Evolutionary conservation across 2,113 vertebrate genomes (phyloP).

Genomic region (Erinaceus europaeus): DNA sequence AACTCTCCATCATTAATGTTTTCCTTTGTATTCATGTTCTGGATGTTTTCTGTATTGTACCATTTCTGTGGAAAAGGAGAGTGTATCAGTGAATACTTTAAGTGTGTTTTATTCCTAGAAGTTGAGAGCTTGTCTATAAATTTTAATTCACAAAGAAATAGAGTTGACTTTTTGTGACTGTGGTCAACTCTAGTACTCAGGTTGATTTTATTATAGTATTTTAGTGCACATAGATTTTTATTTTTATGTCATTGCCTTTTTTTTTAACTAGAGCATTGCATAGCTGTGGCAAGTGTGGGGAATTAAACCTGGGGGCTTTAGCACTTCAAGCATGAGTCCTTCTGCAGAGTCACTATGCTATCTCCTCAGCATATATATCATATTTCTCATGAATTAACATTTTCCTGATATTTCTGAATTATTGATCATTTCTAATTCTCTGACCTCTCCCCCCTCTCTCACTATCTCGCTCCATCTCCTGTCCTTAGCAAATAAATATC

Average conservation of each 20-base stretch:
- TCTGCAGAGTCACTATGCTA: no score
- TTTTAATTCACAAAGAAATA: conserved; percentile 38
- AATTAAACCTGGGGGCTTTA: no score
- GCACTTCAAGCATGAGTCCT: no score
- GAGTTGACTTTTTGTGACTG: not conserved
- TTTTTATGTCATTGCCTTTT: no score
- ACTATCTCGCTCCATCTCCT: no score
- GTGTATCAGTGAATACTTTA: conserved; percentile 68
- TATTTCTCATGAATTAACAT: no score
- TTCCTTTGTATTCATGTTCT: conserved; percentile 30
- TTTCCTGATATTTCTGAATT: no score
- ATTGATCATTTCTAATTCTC: no score
- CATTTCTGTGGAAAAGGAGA: conserved; percentile 46
- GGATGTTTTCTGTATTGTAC: conserved; percentile 62
- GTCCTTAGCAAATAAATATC: no score
- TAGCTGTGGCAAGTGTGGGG: no score
- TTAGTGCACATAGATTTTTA: not conserved
- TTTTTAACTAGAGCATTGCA: conserved; percentile 14
- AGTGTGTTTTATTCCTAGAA: conserved; percentile 47
- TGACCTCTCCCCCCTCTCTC: no score
- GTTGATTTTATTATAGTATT: conserved; percentile 64
- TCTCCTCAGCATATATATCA: no score
- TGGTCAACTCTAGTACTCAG: conserved; percentile 26
- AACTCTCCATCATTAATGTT: conserved; percentile 56
- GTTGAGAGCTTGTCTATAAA: conserved; percentile 26